Evolutionary conservation across 2,888 invertebrate genomes (phyloP).

Genomic region (Eupithecia abbreviata): DNA sequence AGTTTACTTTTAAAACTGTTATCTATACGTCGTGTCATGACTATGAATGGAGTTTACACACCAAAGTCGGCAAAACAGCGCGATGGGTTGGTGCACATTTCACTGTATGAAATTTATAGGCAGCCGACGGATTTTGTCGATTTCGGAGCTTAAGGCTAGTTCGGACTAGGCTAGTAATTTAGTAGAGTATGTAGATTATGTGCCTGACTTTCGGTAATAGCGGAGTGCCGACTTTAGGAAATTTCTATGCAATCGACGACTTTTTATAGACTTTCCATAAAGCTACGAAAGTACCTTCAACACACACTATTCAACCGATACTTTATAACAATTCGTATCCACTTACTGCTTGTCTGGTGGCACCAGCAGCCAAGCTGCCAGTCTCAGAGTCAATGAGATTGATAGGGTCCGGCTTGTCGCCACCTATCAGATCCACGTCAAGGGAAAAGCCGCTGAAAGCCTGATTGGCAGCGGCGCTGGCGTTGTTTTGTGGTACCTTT

Average conservation of each 20-base stretch:
- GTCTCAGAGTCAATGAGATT: constrained; percentile 72
- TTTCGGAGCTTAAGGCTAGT: too few species aligned
- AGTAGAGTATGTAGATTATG: too few species aligned
- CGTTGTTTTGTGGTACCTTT: constrained; percentile 50
- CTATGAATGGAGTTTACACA: not conserved
- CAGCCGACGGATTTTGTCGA: too few species aligned
- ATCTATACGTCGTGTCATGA: too few species aligned
- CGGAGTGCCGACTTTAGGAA: too few species aligned
- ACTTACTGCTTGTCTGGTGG: constrained; percentile 65
- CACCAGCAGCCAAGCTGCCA: constrained; percentile 59
- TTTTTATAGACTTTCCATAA: not conserved
- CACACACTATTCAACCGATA: not conserved
- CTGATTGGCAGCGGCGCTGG: constrained; percentile 60
- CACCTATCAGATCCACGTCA: constrained; percentile 55
- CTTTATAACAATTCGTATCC: not conserved
- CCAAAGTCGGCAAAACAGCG: not conserved
- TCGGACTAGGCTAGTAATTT: too few species aligned
- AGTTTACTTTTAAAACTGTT: too few species aligned
- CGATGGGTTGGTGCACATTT: not conserved
- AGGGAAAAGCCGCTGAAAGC: constrained; percentile 75
- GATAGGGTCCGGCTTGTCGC: constrained; percentile 64
- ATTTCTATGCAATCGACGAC: not conserved
- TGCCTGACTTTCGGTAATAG: too few species aligned
- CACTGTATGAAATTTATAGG: too few species aligned
- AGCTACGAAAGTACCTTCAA: not conserved